Evolutionary conservation across 2,888 invertebrate genomes (phyloP).

Genomic region (Eristalinus aeneus): DNA sequence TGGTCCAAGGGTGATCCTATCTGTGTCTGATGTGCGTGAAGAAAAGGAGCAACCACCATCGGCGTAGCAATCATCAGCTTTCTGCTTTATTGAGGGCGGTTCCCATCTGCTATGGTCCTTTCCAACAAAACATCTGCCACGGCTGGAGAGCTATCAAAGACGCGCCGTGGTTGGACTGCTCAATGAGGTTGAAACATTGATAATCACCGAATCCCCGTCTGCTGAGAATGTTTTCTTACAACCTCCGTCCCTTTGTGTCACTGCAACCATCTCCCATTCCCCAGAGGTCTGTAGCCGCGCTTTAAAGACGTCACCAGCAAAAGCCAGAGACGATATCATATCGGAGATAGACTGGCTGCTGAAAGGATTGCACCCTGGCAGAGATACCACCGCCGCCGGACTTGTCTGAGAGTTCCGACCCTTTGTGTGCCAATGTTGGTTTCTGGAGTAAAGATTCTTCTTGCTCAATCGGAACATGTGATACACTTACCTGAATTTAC

Average conservation of each 20-base stretch:
- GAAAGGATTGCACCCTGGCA: background rate
- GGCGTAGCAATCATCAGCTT: no score
- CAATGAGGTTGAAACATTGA: no score
- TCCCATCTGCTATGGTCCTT: no score
- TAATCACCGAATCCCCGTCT: no score
- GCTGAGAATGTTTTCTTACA: conserved; percentile 1
- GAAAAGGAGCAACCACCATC: no score
- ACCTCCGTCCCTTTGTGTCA: background rate
- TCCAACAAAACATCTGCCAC: no score
- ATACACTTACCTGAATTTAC: conserved; percentile 55
- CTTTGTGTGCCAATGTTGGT: conserved; percentile 58
- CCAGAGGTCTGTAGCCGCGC: background rate
- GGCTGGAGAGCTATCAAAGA: no score
- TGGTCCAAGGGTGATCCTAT: background rate
- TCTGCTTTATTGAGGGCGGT: no score
- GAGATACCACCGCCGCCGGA: background rate
- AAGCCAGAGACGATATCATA: background rate
- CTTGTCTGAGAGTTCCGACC: conserved; percentile 29
- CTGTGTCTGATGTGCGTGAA: background rate
- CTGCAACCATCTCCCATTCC: background rate
- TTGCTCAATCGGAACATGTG: conserved; percentile 25
- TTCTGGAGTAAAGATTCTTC: conserved; percentile 28
- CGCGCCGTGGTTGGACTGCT: no score
- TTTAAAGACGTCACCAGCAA: background rate
- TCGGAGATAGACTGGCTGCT: background rate